These are phyloP conservation scores for Mus spretus DNA, from an alignment of 2,797 vertebrate genomes.

Conservation along the genomic window DNA sequence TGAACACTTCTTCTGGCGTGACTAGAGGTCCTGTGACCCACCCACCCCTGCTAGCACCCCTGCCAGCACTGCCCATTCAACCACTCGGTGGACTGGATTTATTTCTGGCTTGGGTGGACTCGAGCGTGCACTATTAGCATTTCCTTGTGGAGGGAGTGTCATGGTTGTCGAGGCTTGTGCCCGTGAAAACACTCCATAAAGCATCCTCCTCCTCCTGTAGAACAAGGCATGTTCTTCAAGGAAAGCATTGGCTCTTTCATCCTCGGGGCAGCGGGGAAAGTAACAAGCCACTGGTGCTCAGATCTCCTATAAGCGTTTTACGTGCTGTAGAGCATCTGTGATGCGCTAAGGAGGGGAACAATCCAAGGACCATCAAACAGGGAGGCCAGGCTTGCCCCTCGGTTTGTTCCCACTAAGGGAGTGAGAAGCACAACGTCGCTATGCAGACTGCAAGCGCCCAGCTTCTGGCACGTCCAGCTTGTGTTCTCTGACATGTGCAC, in stretches of 20 bases:
- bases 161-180: neutral
- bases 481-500: neutral
- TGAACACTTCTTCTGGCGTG: neutral
- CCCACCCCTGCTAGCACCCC: neutral
- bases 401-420: neutral
- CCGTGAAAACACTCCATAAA: slow-evolving; percentile 34
- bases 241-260: slow-evolving; percentile 15
- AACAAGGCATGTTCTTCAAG: slow-evolving; percentile 5
- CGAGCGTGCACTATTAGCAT: neutral
- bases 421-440: neutral
- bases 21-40: neutral
- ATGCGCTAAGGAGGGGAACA: slow-evolving; percentile 4
- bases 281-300: neutral
- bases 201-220: slow-evolving; percentile 5
- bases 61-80: slow-evolving; percentile 9
- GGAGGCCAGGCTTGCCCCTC: slow-evolving; percentile 19
- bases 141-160: slow-evolving; percentile 18
- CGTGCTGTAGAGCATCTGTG: neutral
- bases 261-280: neutral
- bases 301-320: neutral
- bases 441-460: neutral
- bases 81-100: slow-evolving; percentile 11
- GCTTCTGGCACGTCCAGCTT: neutral
- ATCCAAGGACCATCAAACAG: neutral
- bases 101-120: slow-evolving; percentile 24